These are phyloP conservation scores for Gobius niger DNA, from an alignment of 2,113 vertebrate genomes.

Conservation along the genomic window DNA sequence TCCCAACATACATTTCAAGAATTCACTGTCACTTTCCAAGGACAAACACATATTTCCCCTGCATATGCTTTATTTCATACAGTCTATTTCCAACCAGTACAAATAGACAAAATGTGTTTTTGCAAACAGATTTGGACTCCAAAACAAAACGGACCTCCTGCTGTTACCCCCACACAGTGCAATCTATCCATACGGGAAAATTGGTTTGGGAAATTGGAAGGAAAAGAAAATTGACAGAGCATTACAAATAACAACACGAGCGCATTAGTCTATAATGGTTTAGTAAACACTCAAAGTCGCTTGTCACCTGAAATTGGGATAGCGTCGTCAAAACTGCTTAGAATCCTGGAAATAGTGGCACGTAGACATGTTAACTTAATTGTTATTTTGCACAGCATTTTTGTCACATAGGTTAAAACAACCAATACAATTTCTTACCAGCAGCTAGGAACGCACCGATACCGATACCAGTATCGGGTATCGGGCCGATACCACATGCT, in stretches of 20 bases:
- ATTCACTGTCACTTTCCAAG: background rate
- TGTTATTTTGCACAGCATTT: no score
- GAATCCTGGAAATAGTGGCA: no score
- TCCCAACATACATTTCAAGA: background rate
- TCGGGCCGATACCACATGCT: no score
- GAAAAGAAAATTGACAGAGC: slow-evolving; percentile 7
- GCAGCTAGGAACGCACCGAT: no score
- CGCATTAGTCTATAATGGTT: no score
- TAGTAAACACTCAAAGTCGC: no score
- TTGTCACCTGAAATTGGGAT: no score
- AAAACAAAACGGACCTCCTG: slow-evolving; percentile 30
- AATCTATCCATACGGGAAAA: slow-evolving; percentile 26
- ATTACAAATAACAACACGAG: background rate
- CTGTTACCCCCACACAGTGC: slow-evolving; percentile 14
- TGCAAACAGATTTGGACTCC: slow-evolving; percentile 24
- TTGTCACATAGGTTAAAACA: no score
- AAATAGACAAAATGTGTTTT: slow-evolving; percentile 33
- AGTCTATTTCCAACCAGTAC: background rate
- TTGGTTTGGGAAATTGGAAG: slow-evolving; percentile 15
- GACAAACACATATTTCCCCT: background rate
- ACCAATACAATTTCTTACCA: no score
- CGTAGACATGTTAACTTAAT: no score
- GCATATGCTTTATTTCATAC: background rate
- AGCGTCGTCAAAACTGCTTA: no score
- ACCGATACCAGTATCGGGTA: no score